Evolutionary conservation across 2,797 vertebrate genomes (phyloP).

Genomic region (Gallirallus australis): DNA sequence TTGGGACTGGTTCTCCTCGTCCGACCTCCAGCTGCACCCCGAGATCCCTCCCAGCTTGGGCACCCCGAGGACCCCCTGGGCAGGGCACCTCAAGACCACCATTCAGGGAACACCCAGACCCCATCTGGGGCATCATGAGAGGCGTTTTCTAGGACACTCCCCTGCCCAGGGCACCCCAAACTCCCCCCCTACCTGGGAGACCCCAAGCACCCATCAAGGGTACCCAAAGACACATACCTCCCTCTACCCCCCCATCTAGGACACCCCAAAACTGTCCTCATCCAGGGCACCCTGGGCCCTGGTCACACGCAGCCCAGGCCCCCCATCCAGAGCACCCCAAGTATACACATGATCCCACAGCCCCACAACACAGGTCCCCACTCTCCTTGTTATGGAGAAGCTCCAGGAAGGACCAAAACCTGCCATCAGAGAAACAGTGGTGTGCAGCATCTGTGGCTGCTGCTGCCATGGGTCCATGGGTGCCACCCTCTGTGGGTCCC

Average conservation of each 20-base stretch:
- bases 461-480: not conserved
- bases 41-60: no score
- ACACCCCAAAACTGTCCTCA: not conserved
- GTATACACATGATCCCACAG: no score
- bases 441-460: not conserved
- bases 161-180: no score
- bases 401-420: not conserved
- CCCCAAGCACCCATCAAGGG: not conserved
- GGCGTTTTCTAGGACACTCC: no score
- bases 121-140: no score
- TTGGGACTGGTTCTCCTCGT: not conserved
- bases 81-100: not conserved
- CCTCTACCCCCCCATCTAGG: not conserved
- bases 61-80: not conserved
- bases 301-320: no score
- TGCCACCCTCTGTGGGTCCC: no score
- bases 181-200: not conserved
- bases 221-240: not conserved
- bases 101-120: no score
- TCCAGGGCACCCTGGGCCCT: not conserved
- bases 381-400: not conserved
- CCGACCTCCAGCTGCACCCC: fast-evolving
- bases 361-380: fast-evolving
- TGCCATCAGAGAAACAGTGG: fast-evolving
- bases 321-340: not conserved